These are phyloP conservation scores for Drosophila nebulosa DNA, from an alignment of 1,140 invertebrate species.

Conservation along the genomic window DNA sequence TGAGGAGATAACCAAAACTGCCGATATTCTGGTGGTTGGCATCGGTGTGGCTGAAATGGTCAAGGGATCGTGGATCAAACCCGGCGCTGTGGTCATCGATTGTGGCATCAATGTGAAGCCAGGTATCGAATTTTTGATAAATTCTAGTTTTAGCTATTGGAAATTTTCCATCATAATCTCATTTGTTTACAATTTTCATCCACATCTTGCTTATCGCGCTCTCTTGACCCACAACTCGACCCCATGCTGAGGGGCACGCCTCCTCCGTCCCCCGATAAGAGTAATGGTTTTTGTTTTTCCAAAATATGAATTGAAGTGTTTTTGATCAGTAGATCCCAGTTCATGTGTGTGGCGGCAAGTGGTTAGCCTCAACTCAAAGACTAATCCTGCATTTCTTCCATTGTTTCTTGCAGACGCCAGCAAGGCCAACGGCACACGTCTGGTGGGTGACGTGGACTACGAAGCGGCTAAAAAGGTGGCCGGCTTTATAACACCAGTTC, in stretches of 20 bases:
- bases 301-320: background rate
- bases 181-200: constrained; percentile 11
- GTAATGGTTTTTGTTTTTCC: constrained; percentile 14
- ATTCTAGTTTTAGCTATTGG: no score
- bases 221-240: constrained; percentile 28
- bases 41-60: constrained; percentile 96
- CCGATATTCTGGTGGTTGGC: constrained; percentile 98
- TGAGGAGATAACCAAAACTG: constrained; percentile 88
- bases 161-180: background rate
- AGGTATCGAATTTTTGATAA: no score
- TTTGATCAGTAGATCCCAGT: background rate
- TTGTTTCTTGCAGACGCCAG: constrained; percentile 86
- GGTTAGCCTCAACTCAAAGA: background rate
- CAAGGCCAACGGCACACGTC: constrained; percentile 90
- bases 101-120: constrained; percentile 98
- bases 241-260: constrained; percentile 9
- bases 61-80: constrained; percentile 98
- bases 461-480: constrained; percentile 90
- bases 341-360: background rate
- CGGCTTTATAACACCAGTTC: constrained; percentile 96
- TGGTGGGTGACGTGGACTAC: constrained; percentile 98
- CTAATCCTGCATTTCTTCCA: background rate
- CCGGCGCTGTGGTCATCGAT: constrained; percentile 99
- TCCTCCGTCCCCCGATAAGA: constrained; percentile 38
- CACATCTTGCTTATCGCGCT: background rate